phyloP scores from a whole-genome alignment of 2,797 vertebrate species.

The Phyllotis vaccarum region DNA sequence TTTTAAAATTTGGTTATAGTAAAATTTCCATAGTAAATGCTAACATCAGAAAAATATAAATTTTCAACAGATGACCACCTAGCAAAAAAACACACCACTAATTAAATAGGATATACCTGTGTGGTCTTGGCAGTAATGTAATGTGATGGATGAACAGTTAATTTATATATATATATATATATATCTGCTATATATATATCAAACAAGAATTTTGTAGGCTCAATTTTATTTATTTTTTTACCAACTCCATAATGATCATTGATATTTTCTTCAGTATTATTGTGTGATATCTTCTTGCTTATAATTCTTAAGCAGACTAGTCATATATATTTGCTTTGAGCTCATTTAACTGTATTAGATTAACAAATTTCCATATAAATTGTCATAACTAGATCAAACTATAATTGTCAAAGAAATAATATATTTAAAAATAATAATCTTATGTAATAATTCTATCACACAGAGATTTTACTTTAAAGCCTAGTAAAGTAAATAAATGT shows the following conservation, averaged over 20 bases:
- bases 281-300: neutral
- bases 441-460: neutral
- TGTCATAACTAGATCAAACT: neutral
- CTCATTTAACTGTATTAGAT: neutral
- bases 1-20: neutral
- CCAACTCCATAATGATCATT: neutral
- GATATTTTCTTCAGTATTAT: neutral
- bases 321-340: neutral
- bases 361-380: neutral
- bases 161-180: too few relatives aligned
- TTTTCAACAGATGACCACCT: too few relatives aligned
- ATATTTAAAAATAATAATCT: neutral
- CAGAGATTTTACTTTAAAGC: neutral
- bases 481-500: conserved; percentile 27
- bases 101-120: neutral
- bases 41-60: neutral
- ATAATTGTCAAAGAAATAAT: neutral
- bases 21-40: neutral
- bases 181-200: too few relatives aligned
- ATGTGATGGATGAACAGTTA: neutral
- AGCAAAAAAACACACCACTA: neutral
- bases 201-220: neutral
- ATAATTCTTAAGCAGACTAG: neutral
- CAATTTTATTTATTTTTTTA: conserved; percentile 20
- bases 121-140: neutral